These are phyloP conservation scores for Halotydeus destructor DNA, from an alignment of 1,140 invertebrate species.

Conservation along the genomic window DNA sequence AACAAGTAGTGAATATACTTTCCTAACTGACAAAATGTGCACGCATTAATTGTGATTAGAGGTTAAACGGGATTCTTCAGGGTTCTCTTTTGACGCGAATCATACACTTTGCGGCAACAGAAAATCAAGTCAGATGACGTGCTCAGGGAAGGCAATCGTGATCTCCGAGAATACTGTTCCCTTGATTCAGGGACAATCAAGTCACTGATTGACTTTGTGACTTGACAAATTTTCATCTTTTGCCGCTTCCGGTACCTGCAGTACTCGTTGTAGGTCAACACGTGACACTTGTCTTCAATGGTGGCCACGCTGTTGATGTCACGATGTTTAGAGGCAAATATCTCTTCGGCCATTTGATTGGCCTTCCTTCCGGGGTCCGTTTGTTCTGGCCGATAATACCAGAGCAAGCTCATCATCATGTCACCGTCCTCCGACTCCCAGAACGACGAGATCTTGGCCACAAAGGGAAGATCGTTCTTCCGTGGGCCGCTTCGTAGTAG, in stretches of 20 bases:
- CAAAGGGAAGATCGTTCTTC: conserved; percentile 70
- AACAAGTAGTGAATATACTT: no score
- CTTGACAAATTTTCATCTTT: conserved; percentile 1
- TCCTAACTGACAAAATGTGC: no score
- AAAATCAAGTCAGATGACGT: conserved; percentile 68
- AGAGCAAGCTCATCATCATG: conserved; percentile 87
- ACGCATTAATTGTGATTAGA: background rate
- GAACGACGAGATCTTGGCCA: conserved; percentile 73
- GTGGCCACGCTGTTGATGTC: conserved; percentile 88
- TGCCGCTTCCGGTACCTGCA: conserved; percentile 47
- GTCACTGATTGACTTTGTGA: background rate
- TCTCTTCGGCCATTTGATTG: conserved; percentile 61
- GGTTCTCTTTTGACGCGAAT: conserved; percentile 53
- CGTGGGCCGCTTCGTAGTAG: conserved; percentile 50
- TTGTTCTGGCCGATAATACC: conserved; percentile 95
- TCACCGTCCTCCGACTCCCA: conserved; percentile 87
- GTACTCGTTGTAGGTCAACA: conserved; percentile 88
- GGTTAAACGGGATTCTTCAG: conserved; percentile 12
- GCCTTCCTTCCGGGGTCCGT: conserved; percentile 61
- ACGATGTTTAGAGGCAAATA: conserved; percentile 80
- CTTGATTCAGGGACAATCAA: conserved; percentile 1
- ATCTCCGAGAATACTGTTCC: conserved; percentile 27
- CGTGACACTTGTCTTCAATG: conserved; percentile 93
- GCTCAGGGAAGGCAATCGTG: conserved; percentile 42
- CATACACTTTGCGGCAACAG: conserved; percentile 80